Base-by-base conservation (phyloP, 1,140 invertebrate genomes). In the Pemphigus obesinymphae region DNA sequence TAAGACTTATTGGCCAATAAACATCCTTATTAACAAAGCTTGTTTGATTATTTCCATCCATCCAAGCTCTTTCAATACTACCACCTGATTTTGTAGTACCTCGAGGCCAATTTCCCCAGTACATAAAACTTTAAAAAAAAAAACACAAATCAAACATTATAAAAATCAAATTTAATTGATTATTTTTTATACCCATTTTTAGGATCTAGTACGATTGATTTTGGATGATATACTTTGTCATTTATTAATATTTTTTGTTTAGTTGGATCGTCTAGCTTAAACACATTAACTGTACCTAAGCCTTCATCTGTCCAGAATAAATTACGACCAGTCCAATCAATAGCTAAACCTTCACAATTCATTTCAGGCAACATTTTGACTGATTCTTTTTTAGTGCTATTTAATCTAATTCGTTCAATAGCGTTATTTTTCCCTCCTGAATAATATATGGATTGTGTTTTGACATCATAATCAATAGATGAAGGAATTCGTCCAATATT, bases 261-360 rank as follows among this genome's bases (percentile, higher is more conserved):
- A 31, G 86, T 86, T 3, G 89, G 85, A 84, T 90, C 88, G 40
- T 88, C 86, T 73, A 94, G 85, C 40, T 76, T 82, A 50, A 70
- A 70, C 6, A 82, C 61, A 37, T 89, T 88, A 26, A 90, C 89
- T 13, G 87, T 87, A 7, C 89, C 88, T 82, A 89, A 86, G 55
- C 89, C 89, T 85, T 91, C 90, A 87, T 93, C 93, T 61, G 92
- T 92, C 93, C 93, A 96, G 88, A 95, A 97, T 43, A 96, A 84
- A 86, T 95, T 95, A 45, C 91, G 88, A 61, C 91, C 90, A 85
- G 94, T 90, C 92, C 92, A 94, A 87, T 96, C 94, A 50, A 94
- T 89, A 55, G 93, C 92, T 50, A 94, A 85, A 53, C 93, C 91
- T 87, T 92, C 90, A 87, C 91, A 91, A 84, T 89, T 91, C 83